These are phyloP conservation scores for Noctuana brunneofusca DNA, from an alignment of 2,888 invertebrate species.

Conservation along the genomic window DNA sequence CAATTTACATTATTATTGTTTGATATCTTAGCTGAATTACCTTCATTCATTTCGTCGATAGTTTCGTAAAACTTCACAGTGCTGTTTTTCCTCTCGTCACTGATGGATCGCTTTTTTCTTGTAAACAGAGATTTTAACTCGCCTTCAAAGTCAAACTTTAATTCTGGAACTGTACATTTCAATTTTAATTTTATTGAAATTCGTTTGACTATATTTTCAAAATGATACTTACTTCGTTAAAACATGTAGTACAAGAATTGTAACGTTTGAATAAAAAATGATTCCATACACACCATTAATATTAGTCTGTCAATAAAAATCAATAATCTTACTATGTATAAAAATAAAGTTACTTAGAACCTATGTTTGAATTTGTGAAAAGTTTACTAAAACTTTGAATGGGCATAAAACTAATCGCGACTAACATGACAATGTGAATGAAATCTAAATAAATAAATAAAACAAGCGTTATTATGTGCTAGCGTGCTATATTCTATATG, in stretches of 20 bases:
- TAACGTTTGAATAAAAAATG: background rate
- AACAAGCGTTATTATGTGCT: slow-evolving; percentile 39
- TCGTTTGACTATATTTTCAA: background rate
- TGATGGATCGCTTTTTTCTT: slow-evolving; percentile 57
- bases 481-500: slow-evolving; percentile 54
- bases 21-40: slow-evolving; percentile 42
- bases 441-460: slow-evolving; percentile 26
- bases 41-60: slow-evolving; percentile 68
- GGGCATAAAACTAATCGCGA: background rate
- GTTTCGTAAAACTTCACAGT: slow-evolving; percentile 60
- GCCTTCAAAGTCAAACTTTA: slow-evolving; percentile 12
- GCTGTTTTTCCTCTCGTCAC: slow-evolving; percentile 47
- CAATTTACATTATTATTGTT: background rate
- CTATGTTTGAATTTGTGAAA: no score
- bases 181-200: background rate
- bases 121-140: slow-evolving; percentile 32
- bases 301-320: background rate
- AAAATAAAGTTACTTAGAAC: no score
- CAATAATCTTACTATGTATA: background rate
- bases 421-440: background rate
- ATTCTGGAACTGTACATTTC: slow-evolving; percentile 21
- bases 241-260: no score
- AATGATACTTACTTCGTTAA: slow-evolving; percentile 14
- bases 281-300: background rate
- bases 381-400: background rate